Percentiles rank a stretch among this genome's conserved stretches.
These are phyloP conservation scores for Pseudomyrmex cubaensis DNA, from an alignment of 1,140 invertebrate species.

Conservation along the genomic window DNA sequence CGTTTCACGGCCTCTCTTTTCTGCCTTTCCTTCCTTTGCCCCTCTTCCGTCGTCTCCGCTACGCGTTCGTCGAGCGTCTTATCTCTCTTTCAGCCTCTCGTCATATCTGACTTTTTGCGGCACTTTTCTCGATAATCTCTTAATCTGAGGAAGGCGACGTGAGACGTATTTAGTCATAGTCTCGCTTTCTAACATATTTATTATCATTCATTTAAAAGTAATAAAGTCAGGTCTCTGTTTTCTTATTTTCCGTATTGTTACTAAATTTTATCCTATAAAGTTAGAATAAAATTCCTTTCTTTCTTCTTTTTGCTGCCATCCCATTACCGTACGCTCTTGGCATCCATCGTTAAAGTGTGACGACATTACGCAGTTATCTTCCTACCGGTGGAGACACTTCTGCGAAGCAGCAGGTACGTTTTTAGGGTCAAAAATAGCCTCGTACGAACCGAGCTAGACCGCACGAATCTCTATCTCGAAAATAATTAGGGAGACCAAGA, in stretches of 20 bases:
- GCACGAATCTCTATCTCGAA: slow-evolving; percentile 81
- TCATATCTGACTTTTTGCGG: slow-evolving; percentile 52
- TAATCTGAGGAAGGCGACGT: slow-evolving; percentile 40
- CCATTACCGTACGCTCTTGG: neutral
- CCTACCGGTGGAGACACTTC: slow-evolving; percentile 35
- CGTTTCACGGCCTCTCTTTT: slow-evolving; percentile 17
- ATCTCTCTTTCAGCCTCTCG: slow-evolving; percentile 23
- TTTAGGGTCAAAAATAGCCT: slow-evolving; percentile 66
- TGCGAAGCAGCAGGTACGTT: slow-evolving; percentile 56
- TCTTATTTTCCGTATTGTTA: too few species aligned
- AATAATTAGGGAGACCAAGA: slow-evolving; percentile 85
- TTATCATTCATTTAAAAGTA: neutral
- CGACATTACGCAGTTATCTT: slow-evolving; percentile 54
- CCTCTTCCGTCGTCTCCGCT: neutral
- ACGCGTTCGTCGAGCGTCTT: neutral
- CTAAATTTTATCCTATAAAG: too few species aligned
- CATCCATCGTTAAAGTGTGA: slow-evolving; percentile 48
- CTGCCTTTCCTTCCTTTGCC: neutral
- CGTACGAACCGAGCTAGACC: slow-evolving; percentile 58
- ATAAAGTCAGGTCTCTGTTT: neutral
- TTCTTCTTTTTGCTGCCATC: too few species aligned
- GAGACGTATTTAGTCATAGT: slow-evolving; percentile 42
- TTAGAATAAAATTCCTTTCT: too few species aligned
- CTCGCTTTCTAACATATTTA: neutral
- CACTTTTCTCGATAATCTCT: slow-evolving; percentile 70